Evolutionary conservation across 2,888 invertebrate genomes (phyloP).

Genomic region (Oscheius sp.): DNA sequence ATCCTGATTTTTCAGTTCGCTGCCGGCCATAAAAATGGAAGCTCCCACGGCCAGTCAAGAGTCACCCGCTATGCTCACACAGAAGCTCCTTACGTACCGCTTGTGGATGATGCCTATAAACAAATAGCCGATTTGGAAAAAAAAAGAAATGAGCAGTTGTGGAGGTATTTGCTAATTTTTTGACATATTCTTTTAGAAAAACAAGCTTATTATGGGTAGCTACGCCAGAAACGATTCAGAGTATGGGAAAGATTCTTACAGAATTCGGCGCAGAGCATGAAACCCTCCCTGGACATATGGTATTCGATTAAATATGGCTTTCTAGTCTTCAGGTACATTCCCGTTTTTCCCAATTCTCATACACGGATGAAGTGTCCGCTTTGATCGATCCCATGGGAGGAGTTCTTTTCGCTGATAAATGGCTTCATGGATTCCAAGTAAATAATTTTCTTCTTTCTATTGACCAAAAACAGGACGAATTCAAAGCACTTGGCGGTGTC

Average conservation of each 20-base stretch:
- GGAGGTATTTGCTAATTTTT: slow-evolving; percentile 38
- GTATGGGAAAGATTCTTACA: slow-evolving; percentile 39
- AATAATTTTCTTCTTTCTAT: background rate
- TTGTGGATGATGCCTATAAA: slow-evolving; percentile 48
- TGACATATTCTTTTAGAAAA: slow-evolving; percentile 37
- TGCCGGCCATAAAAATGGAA: slow-evolving; percentile 59
- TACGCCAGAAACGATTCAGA: slow-evolving; percentile 31
- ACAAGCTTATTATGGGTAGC: slow-evolving; percentile 53
- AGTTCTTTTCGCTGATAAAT: slow-evolving; percentile 54
- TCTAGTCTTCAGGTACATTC: slow-evolving; percentile 30
- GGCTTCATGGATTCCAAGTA: slow-evolving; percentile 51
- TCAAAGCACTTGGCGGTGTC: slow-evolving; percentile 39
- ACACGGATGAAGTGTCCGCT: slow-evolving; percentile 43
- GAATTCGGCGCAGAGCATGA: slow-evolving; percentile 42
- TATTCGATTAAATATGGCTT: background rate
- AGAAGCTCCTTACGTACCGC: slow-evolving; percentile 51
- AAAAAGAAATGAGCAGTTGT: slow-evolving; percentile 42
- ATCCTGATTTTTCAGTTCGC: slow-evolving; percentile 46
- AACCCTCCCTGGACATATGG: slow-evolving; percentile 40
- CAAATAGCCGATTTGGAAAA: slow-evolving; percentile 52
- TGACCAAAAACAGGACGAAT: slow-evolving; percentile 41
- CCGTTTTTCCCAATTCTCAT: slow-evolving; percentile 46
- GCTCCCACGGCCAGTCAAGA: slow-evolving; percentile 65
- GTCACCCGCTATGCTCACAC: slow-evolving; percentile 67
- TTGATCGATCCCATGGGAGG: slow-evolving; percentile 56